Evolutionary conservation across 35 echinoderm and acorn worm species (phyloP).

Genomic region (Ptychodera flava): DNA sequence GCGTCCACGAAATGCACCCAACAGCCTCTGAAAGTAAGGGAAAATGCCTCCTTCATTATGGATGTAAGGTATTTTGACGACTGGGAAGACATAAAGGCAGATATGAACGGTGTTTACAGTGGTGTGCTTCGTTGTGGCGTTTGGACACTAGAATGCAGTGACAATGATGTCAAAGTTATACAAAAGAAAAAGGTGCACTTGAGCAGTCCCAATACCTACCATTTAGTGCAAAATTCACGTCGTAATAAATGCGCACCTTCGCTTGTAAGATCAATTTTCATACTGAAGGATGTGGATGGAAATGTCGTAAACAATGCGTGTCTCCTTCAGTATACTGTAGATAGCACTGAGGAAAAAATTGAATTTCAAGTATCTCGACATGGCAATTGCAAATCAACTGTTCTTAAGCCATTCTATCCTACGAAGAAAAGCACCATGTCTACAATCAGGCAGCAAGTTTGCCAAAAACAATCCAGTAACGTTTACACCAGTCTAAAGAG

Average conservation of each 20-base stretch:
- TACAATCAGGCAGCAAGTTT: neutral
- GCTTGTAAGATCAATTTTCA: constrained; percentile 5
- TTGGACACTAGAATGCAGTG: no score
- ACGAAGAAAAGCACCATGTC: neutral
- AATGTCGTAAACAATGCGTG: no score
- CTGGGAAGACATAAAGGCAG: no score
- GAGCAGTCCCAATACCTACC: neutral
- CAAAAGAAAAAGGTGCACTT: no score
- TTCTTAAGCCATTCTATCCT: constrained; percentile 13
- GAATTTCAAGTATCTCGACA: no score
- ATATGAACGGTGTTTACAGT: no score
- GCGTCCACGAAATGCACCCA: no score
- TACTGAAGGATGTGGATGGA: neutral
- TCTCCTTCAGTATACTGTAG: no score
- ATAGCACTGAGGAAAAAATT: no score
- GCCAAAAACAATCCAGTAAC: neutral
- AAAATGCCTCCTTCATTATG: constrained; percentile 24
- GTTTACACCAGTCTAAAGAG: neutral
- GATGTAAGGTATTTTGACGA: neutral
- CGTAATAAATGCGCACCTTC: constrained; percentile 2
- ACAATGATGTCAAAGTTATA: no score
- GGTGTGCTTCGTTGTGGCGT: neutral
- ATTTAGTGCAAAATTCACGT: constrained; percentile 5
- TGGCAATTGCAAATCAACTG: no score
- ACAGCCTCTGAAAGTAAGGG: constrained; percentile 9